These are phyloP conservation scores for Caenorhabditis sp. DNA, from an alignment of 2,888 invertebrate species.

Conservation along the genomic window DNA sequence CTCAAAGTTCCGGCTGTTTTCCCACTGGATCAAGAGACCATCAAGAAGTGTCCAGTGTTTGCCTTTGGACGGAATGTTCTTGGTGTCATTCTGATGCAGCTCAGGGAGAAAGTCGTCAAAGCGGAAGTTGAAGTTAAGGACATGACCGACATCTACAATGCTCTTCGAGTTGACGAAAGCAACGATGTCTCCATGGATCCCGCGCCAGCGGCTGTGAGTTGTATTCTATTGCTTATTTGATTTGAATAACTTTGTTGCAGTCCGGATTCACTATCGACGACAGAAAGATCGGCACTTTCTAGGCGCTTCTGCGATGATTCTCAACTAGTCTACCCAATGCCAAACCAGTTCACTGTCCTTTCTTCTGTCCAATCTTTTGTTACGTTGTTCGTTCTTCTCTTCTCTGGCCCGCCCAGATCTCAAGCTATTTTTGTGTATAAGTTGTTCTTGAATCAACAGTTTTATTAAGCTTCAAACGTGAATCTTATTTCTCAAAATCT, in stretches of 20 bases:
- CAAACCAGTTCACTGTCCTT: not conserved
- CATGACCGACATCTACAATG: conserved; percentile 54
- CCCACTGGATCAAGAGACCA: conserved; percentile 62
- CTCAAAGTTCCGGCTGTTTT: conserved; percentile 62
- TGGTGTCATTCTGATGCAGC: conserved; percentile 72
- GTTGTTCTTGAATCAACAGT: not conserved
- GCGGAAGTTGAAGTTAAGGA: conserved; percentile 59
- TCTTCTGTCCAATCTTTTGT: not conserved
- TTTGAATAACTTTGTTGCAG: not conserved
- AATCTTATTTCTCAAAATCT: too few species aligned
- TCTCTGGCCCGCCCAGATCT: conserved; percentile 18
- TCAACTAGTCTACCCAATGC: not conserved
- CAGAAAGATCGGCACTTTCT: conserved; percentile 33
- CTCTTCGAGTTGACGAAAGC: conserved; percentile 27
- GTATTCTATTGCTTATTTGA: not conserved
- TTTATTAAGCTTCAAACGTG: conserved; percentile 6
- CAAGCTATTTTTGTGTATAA: not conserved
- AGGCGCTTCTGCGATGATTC: conserved; percentile 3
- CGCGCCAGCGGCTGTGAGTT: conserved; percentile 21
- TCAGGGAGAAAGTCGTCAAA: conserved; percentile 62
- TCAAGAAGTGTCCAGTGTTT: conserved; percentile 62
- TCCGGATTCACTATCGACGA: conserved; percentile 18
- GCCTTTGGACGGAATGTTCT: conserved; percentile 69
- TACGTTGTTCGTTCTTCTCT: conserved; percentile 12
- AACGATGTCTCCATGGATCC: conserved; percentile 9